Evolutionary conservation across 2,888 invertebrate species (phyloP).

Genomic region (Apamea epomidion): DNA sequence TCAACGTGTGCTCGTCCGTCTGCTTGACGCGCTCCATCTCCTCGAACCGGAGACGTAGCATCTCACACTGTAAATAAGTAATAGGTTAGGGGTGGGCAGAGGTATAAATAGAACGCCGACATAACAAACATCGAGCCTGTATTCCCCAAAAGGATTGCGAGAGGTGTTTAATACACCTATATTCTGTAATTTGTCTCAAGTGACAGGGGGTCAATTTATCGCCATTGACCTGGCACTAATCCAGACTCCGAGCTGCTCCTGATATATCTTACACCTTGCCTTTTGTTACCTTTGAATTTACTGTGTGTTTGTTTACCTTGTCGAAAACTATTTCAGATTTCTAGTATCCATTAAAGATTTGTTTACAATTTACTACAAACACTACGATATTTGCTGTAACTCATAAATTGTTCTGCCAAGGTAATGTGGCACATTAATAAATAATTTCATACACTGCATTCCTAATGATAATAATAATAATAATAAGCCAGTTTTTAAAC

Average conservation of each 20-base stretch:
- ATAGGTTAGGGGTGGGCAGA: background rate
- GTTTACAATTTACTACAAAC: background rate
- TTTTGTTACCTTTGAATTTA: background rate
- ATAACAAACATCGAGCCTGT: background rate
- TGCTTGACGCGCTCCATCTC: conserved; percentile 89
- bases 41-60: conserved; percentile 89
- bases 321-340: background rate
- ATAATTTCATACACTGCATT: background rate
- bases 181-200: no score
- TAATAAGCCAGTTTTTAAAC: background rate
- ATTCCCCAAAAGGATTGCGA: no score
- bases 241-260: no score
- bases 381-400: background rate
- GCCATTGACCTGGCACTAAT: no score
- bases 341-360: background rate
- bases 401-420: background rate
- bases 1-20: conserved; percentile 79
- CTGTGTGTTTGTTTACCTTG: background rate
- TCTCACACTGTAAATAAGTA: conserved; percentile 82
- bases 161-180: no score
- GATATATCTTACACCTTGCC: no score
- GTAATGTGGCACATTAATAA: background rate
- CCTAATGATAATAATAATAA: no score
- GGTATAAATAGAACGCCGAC: background rate
- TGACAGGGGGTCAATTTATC: no score